Base-by-base conservation (phyloP, 2,113 vertebrate genomes). In the Orthochromis indermauri region DNA sequence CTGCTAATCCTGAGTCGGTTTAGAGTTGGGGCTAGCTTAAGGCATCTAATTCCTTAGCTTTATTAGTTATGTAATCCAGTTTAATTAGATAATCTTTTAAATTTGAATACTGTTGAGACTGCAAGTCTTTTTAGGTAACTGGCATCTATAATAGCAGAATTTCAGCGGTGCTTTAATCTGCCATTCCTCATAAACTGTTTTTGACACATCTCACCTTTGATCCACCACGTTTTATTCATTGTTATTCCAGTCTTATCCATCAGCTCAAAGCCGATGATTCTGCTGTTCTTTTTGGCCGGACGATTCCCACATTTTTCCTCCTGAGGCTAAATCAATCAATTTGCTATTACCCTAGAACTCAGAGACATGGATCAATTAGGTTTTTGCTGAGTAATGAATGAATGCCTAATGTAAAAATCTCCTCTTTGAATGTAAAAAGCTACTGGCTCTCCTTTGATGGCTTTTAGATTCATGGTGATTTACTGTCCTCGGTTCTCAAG, bases 311-410 rank as follows among this genome's bases (percentile, higher is more conserved):
- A 49, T 86, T 86, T 85, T 89, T 59, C 79, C 88, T 92, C 93
- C 71, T 37, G 87, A 92, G 92, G 91, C 82, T 91, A 89, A 90
- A 95, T 96, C 92, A 96, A 95, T 96, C 95, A 94, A 95, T 96
- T 94, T 88, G 90, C 93, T 94, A 95, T 96, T 96, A 96, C 92
- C 86, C 90, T 93, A 94, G 89, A 94, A 92, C 86, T 92, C 88
- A 92, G 87, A 93, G 94, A 94, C 93, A 87, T 73, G 59, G 86
- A 95, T 95, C 94, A 95, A 95, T 96, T 93, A 89, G 82, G 86
- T 80, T 86, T 88, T 91, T 93, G 95, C 91, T 95, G 95, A 95
- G 94, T 96, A 94, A 95, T 94, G 93, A 86, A 94, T 94, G 88
- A 89, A 92, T 89, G 21, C 55, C 35, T 94, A 91, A 94, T 92